phyloP scores from a whole-genome alignment of 2,797 vertebrate species.

The Ataeniobius toweri region DNA sequence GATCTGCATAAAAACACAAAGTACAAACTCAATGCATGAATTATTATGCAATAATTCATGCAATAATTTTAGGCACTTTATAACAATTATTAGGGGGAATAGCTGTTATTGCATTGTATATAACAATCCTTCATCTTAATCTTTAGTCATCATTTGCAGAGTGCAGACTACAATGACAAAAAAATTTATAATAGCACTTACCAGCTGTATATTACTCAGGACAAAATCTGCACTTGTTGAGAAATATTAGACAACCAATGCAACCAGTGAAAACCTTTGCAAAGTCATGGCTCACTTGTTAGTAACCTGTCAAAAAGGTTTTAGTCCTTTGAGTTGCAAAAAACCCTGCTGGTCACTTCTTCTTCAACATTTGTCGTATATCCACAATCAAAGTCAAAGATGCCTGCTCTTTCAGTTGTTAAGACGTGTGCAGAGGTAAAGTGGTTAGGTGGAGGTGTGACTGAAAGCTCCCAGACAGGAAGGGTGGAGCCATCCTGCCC shows the following conservation, averaged over 20 bases:
- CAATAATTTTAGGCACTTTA: no score
- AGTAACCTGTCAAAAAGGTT: conserved; percentile 49
- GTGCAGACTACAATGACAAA: conserved; percentile 8
- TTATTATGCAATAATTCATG: neutral
- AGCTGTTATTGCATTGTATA: conserved; percentile 7
- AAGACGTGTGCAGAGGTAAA: conserved; percentile 60
- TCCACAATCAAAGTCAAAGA: conserved; percentile 49
- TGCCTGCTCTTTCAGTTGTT: conserved; percentile 53
- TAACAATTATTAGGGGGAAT: neutral
- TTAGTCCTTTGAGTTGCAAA: conserved; percentile 17
- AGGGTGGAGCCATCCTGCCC: conserved; percentile 77
- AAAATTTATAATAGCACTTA: conserved; percentile 56
- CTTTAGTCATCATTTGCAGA: neutral
- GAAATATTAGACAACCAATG: conserved; percentile 57
- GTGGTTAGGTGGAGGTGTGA: conserved; percentile 61
- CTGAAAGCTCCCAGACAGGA: conserved; percentile 57
- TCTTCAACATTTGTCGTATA: conserved; percentile 40
- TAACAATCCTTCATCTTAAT: neutral
- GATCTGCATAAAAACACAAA: neutral
- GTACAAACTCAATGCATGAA: neutral
- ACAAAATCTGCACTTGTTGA: conserved; percentile 40
- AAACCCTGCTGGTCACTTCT: conserved; percentile 23
- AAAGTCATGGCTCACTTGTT: conserved; percentile 67
- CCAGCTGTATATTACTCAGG: conserved; percentile 55
- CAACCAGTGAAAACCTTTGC: conserved; percentile 35